Evolutionary conservation across 2,888 invertebrate genomes (phyloP).

Genomic region (Syrista parreyssii): DNA sequence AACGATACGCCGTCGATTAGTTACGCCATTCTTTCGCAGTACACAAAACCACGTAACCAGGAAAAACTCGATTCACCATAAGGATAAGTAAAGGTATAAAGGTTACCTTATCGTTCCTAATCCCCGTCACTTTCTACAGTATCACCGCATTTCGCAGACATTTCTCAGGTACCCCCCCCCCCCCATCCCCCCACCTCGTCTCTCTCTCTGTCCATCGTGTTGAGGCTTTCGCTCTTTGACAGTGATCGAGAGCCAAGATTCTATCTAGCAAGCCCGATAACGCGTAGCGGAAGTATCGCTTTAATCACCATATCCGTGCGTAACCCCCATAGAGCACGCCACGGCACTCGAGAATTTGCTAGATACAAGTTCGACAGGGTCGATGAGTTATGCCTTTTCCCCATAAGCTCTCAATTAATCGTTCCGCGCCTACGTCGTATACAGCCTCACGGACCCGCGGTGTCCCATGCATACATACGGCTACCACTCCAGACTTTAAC

Average conservation of each 20-base stretch:
- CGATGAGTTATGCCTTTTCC: not conserved
- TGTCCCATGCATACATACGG: not conserved
- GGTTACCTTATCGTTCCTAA: not conserved
- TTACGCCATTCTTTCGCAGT: conserved; percentile 10
- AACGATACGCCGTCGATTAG: conserved; percentile 46
- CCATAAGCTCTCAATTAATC: not conserved
- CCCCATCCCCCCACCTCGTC: not conserved
- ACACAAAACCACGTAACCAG: not conserved
- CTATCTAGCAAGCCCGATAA: conserved; percentile 54
- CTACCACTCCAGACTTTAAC: not conserved
- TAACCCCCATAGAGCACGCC: conserved; percentile 18
- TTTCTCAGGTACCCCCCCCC: not conserved
- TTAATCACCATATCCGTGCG: conserved; percentile 60
- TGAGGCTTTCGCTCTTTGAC: conserved; percentile 39
- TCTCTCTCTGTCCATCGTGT: conserved; percentile 8
- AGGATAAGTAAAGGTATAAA: not conserved
- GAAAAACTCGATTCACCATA: not conserved
- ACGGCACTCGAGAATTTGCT: conserved; percentile 26
- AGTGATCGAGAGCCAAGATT: conserved; percentile 59
- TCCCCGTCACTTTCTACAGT: not conserved
- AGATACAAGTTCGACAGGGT: not conserved
- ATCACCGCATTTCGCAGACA: not conserved
- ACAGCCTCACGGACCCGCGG: not conserved
- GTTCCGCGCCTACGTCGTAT: conserved; percentile 14
- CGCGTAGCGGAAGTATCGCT: conserved; percentile 60